phyloP scores from a whole-genome alignment of 2,888 invertebrate species.

The Zaprionus bogoriensis region DNA sequence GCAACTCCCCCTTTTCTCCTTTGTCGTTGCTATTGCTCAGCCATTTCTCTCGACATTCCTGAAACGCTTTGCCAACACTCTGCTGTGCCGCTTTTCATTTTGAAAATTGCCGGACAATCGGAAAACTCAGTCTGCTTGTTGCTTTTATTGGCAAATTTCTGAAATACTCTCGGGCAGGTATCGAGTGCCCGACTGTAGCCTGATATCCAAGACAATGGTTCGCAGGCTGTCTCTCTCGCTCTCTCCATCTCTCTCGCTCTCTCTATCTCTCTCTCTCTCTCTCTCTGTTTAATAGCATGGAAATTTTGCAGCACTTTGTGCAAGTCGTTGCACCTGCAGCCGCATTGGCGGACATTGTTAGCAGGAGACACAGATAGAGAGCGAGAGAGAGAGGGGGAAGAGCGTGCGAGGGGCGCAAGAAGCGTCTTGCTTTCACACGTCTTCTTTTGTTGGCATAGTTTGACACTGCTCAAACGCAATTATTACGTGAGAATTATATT shows the following conservation, averaged over 20 bases:
- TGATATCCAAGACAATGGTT: background rate
- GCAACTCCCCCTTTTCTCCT: too few species aligned
- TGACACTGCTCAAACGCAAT: slow-evolving; percentile 74
- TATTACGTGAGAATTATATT: slow-evolving; percentile 81
- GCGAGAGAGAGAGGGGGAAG: background rate
- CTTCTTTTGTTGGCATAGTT: slow-evolving; percentile 57
- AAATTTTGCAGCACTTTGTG: slow-evolving; percentile 15
- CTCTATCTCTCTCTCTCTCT: too few species aligned
- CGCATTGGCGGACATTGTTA: slow-evolving; percentile 17
- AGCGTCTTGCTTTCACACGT: slow-evolving; percentile 46
- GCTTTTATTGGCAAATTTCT: background rate
- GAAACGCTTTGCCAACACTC: background rate
- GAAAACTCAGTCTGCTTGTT: background rate
- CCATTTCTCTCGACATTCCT: too few species aligned
- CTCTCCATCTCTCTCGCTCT: too few species aligned
- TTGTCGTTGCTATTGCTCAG: too few species aligned
- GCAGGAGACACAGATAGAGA: background rate
- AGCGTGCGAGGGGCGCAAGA: background rate
- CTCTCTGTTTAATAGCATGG: slow-evolving; percentile 20
- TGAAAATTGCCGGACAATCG: background rate
- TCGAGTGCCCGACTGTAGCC: slow-evolving; percentile 1
- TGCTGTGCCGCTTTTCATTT: too few species aligned
- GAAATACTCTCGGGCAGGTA: background rate
- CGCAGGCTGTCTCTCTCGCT: too few species aligned
- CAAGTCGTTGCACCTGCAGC: slow-evolving; percentile 23